Conservation (phyloP, 2,888 invertebrate genomes). For the Hypolimnas misippus region DNA sequence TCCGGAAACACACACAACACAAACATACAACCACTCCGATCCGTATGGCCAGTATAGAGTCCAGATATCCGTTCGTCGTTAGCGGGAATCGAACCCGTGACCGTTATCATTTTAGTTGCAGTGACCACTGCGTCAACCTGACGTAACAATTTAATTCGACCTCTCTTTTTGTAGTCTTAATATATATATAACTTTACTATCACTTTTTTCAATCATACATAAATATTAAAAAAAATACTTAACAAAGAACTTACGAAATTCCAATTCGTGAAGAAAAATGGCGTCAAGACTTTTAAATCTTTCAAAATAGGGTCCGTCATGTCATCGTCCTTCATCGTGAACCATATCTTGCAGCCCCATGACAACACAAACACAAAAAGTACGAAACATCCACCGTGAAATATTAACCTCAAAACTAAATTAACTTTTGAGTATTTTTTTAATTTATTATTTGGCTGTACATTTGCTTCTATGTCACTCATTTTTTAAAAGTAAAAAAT, state of each 20-base stretch:
- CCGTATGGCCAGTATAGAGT: no score
- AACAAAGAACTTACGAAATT: conserved; percentile 28
- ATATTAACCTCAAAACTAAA: conserved; percentile 39
- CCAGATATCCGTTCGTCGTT: no score
- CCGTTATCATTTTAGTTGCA: no score
- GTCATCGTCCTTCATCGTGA: conserved; percentile 40
- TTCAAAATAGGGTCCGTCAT: conserved; percentile 43
- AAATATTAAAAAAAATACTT: no score
- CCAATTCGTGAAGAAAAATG: conserved; percentile 49
- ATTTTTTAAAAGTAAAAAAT: conserved; percentile 34
- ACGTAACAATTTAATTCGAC: no score
- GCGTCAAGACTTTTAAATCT: conserved; percentile 48
- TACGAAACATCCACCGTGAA: conserved; percentile 40
- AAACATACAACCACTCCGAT: no score
- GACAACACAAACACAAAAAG: conserved; percentile 31
- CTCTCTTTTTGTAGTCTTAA: no score
- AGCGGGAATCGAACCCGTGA: no score
- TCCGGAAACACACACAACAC: no score
- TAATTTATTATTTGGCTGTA: neutral
- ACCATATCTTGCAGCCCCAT: conserved; percentile 41
- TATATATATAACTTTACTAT: no score
- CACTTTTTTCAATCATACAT: no score
- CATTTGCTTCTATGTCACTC: conserved; percentile 35
- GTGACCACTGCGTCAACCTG: no score
- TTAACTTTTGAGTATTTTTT: conserved; percentile 29